Conservation (phyloP, 2,888 invertebrate species). For the Tholera decimalis region DNA sequence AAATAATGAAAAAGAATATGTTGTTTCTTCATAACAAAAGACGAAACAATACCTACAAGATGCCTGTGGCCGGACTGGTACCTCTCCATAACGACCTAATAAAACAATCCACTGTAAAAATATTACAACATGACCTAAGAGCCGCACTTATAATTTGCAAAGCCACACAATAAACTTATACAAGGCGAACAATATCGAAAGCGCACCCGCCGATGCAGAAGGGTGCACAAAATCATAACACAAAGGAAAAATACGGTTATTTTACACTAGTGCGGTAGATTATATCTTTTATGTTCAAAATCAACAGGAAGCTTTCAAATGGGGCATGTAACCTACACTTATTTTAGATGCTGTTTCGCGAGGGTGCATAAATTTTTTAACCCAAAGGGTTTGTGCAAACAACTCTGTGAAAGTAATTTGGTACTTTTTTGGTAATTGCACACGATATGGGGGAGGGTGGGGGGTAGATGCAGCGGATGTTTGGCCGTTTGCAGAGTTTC, state of each 20-base stretch:
- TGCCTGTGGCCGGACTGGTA: neutral
- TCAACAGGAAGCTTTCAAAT: slow-evolving; percentile 91
- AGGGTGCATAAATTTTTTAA: slow-evolving; percentile 89
- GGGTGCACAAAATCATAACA: slow-evolving; percentile 86
- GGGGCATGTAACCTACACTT: slow-evolving; percentile 91
- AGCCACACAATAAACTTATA: slow-evolving; percentile 77
- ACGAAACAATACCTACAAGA: slow-evolving; percentile 7
- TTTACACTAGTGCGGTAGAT: slow-evolving; percentile 91
- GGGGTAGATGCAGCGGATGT: slow-evolving; percentile 62
- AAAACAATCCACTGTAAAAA: slow-evolving; percentile 43
- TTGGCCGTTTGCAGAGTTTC: slow-evolving; percentile 69
- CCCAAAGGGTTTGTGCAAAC: slow-evolving; percentile 87
- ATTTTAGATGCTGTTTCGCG: slow-evolving; percentile 84
- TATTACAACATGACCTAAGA: slow-evolving; percentile 45
- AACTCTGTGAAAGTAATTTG: slow-evolving; percentile 72
- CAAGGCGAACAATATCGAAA: slow-evolving; percentile 76
- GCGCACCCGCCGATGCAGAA: slow-evolving; percentile 78
- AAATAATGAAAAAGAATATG: neutral
- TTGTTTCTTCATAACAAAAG: neutral
- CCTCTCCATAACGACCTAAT: slow-evolving; percentile 6
- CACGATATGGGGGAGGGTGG: slow-evolving; percentile 69
- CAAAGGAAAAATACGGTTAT: slow-evolving; percentile 90
- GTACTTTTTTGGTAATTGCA: slow-evolving; percentile 80
- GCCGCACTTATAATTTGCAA: slow-evolving; percentile 65
- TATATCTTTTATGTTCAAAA: slow-evolving; percentile 91